Conservation (phyloP, 1,140 invertebrate species). For the Neuroterus valhalla region DNA sequence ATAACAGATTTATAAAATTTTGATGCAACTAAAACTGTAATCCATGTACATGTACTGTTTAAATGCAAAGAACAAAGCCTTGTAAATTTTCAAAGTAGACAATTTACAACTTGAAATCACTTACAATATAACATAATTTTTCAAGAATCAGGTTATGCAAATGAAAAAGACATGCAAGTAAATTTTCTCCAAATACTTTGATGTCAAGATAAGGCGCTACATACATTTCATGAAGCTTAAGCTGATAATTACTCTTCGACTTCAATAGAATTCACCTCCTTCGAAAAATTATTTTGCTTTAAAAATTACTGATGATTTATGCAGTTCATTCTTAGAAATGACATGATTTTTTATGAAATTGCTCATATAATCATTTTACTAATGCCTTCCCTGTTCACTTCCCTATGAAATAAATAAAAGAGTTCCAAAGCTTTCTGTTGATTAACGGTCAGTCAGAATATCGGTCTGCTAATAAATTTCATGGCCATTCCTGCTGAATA, state of each 20-base stretch:
- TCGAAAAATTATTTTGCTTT: not conserved
- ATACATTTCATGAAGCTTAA: not conserved
- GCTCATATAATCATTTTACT: too few relatives aligned
- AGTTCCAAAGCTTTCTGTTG: not conserved
- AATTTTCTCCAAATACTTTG: not conserved
- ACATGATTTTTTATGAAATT: not conserved
- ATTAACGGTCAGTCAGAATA: not conserved
- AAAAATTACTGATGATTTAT: not conserved
- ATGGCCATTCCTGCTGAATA: constrained; percentile 6
- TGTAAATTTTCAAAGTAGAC: not conserved
- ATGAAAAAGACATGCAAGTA: not conserved
- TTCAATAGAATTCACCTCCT: not conserved
- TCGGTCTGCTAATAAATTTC: not conserved
- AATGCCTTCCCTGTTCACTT: too few relatives aligned
- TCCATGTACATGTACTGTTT: too few relatives aligned
- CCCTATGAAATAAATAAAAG: too few relatives aligned
- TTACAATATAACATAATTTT: not conserved
- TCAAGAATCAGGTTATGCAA: not conserved
- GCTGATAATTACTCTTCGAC: not conserved
- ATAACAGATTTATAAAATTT: too few relatives aligned
- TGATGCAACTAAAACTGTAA: too few relatives aligned
- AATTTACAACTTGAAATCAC: not conserved
- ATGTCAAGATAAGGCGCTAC: not conserved
- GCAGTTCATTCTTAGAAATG: not conserved
- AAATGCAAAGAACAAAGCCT: too few relatives aligned